Evolutionary conservation across 2,888 invertebrate species (phyloP).

Genomic region (Watsonalla binaria): DNA sequence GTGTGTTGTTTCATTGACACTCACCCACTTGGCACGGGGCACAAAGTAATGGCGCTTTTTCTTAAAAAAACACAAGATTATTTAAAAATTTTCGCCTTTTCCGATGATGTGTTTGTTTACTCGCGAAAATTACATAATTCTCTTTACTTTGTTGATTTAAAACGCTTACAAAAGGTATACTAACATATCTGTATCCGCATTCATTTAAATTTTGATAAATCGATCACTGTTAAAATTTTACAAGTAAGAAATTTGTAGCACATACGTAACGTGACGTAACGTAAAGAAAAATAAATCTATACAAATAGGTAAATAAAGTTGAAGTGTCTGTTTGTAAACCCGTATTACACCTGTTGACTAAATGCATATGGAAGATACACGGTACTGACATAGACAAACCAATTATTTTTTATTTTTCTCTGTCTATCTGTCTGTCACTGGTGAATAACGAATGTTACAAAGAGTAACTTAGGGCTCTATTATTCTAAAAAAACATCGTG

Average conservation of each 20-base stretch:
- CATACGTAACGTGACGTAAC: constrained; percentile 27
- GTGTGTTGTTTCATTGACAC: constrained; percentile 53
- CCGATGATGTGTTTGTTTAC: constrained; percentile 18
- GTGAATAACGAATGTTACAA: no score
- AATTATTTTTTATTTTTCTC: no score
- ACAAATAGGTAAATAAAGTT: no score
- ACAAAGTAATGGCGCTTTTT: constrained; percentile 24
- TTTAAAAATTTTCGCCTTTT: constrained; percentile 23
- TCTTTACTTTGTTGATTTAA: not conserved
- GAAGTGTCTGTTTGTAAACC: no score
- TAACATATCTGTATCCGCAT: constrained; percentile 2
- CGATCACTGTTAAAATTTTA: no score
- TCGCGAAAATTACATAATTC: not conserved
- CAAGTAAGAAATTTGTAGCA: constrained; percentile 1
- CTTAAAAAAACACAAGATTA: constrained; percentile 30
- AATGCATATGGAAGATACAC: no score
- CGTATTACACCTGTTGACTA: no score
- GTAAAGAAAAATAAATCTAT: constrained; percentile 26
- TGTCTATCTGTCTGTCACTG: no score
- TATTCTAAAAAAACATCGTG: no score
- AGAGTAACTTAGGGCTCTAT: no score
- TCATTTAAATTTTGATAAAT: no score
- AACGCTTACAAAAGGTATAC: not conserved
- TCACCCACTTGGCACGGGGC: constrained; percentile 69
- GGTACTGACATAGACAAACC: no score